A percentile compares a stretch with the other conserved stretches of the same genome.
These are phyloP conservation scores for Dryas iulia DNA, from an alignment of 1,140 invertebrate species.

Conservation along the genomic window DNA sequence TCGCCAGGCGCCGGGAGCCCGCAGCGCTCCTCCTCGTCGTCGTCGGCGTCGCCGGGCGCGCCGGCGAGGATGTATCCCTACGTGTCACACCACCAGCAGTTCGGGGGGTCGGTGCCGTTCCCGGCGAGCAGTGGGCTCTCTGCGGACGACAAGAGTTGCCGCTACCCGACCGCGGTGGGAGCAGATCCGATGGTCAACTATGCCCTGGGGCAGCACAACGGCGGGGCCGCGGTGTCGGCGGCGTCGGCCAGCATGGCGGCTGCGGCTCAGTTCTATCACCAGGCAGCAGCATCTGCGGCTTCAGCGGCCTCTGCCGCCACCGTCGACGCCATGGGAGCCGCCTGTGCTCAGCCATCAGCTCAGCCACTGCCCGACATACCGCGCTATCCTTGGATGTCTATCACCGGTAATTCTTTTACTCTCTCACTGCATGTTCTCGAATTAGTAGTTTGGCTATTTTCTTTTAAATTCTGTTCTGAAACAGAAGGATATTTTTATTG, in stretches of 20 bases:
- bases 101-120: conserved; percentile 79
- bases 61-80: conserved; percentile 86
- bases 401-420: conserved; percentile 90
- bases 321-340: conserved; percentile 78
- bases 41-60: conserved; percentile 76
- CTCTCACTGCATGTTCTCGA: conserved; percentile 50
- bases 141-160: conserved; percentile 89
- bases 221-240: conserved; percentile 85
- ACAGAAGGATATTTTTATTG: not conserved
- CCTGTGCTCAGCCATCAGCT: conserved; percentile 82
- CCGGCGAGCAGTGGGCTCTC: conserved; percentile 76
- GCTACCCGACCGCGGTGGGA: conserved; percentile 85
- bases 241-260: conserved; percentile 88
- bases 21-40: conserved; percentile 70
- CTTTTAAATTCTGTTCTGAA: not conserved
- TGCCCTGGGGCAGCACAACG: conserved; percentile 87
- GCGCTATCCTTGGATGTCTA: conserved; percentile 98
- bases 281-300: conserved; percentile 85
- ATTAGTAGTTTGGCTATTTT: not conserved
- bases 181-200: conserved; percentile 91
- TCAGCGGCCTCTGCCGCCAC: conserved; percentile 81
- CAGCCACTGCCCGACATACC: conserved; percentile 92
- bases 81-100: conserved; percentile 82
- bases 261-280: conserved; percentile 93
- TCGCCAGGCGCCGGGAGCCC: conserved; percentile 81